Base-by-base conservation (phyloP, 2,797 vertebrate genomes). In the Todus mexicanus region DNA sequence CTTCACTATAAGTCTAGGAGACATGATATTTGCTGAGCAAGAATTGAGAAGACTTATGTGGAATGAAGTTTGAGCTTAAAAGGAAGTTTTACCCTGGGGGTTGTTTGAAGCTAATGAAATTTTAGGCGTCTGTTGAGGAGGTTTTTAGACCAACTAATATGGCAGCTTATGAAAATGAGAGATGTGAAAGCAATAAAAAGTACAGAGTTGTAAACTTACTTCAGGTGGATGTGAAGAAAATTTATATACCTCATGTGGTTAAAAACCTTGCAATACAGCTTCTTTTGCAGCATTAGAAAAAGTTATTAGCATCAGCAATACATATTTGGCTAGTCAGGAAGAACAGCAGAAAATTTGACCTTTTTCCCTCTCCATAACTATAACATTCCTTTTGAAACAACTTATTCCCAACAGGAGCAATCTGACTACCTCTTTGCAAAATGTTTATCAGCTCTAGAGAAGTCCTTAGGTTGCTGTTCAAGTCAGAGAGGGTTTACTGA, bases 401-500 rank as follows among this genome's bases (percentile, higher is more conserved):
- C 31, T 91, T 87, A 51, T 72, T 83, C 70, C 22, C n/a, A 47
- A 77, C 68, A 80, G 8, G 16, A 94, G 35, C 25, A 82, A 80
- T 74, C 45, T 70, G 64, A 56, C 68, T 70, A 56, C 29, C 72
- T 38, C 77, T 83, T 80, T 94, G 7, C 26, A 90, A 92, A 90
- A 80, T 69, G 37, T 82, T 95, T 83, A 87, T 87, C 18, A 85
- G 77, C 38, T 84, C 29, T 53, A 35, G 7, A 82, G 68, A 91
- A 93, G 38, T 38, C 29, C 54, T 53, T 75, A n/a, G 27, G 57
- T 66, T 84, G 50, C 63, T 89, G 76, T 84, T 94, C 66, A 78
- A 65, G 38, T 96, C 87, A 95, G 63, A 61, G n/a, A 93, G 38
- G 16, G 61, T 86, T 96, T 96, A 73, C 65, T 78, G 66, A 87